A percentile compares a stretch with the other conserved stretches of the same genome.
phyloP scores from a whole-genome alignment of 2,113 vertebrate species.

The Antechinus stuartii region DNA sequence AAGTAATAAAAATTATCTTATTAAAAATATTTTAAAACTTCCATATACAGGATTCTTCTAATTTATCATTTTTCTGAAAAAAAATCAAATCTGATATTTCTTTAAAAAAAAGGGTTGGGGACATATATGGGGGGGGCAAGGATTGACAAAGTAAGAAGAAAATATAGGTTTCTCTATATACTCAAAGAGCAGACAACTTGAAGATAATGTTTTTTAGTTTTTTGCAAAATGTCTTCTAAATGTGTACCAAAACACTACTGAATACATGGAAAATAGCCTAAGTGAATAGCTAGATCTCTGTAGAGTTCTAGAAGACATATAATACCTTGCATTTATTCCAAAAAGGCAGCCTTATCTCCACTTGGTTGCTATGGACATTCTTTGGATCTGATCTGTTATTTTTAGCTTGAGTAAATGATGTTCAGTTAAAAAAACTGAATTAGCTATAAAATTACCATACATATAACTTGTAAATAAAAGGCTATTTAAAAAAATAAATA shows the following conservation, averaged over 20 bases:
- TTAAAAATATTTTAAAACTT: not conserved
- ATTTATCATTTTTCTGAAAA: not conserved
- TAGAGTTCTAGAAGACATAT: constrained; percentile 61
- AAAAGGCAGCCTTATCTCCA: constrained; percentile 66
- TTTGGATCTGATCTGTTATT: constrained; percentile 52
- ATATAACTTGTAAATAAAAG: no score
- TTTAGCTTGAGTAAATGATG: constrained; percentile 13
- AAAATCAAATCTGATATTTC: not conserved
- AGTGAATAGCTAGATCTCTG: constrained; percentile 53
- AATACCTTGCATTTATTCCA: constrained; percentile 63
- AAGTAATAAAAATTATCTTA: not conserved
- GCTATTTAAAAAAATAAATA: no score
- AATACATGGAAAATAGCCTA: not conserved
- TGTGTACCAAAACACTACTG: constrained; percentile 34
- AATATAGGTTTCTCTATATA: not conserved
- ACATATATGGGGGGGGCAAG: not conserved
- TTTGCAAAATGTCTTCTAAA: constrained; percentile 1
- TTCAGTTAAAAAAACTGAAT: not conserved
- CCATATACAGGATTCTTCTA: not conserved
- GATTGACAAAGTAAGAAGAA: not conserved
- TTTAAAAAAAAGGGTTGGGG: not conserved
- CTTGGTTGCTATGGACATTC: constrained; percentile 79
- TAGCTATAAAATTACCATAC: not conserved
- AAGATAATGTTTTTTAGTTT: constrained; percentile 45
- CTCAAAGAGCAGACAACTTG: constrained; percentile 15